Conservation (phyloP, 1,140 invertebrate species). For the Hycleus phaleratus region DNA sequence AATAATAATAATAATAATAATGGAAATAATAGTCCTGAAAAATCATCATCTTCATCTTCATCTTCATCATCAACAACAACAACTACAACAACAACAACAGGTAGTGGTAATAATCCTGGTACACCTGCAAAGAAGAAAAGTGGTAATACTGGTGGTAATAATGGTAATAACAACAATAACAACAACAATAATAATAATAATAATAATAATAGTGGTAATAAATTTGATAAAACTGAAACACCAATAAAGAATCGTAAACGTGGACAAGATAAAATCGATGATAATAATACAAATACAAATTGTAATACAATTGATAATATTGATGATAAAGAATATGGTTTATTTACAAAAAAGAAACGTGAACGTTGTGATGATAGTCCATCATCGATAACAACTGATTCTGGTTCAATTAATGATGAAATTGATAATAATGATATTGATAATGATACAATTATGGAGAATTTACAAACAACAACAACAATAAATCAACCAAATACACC, state of each 20-base stretch:
- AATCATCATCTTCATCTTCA: no score
- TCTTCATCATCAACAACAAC: slow-evolving; percentile 38
- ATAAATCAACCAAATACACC: neutral
- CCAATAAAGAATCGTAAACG: slow-evolving; percentile 68
- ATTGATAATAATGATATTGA: slow-evolving; percentile 56
- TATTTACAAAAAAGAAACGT: slow-evolving; percentile 59
- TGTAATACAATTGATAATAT: slow-evolving; percentile 29
- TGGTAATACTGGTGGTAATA: slow-evolving; percentile 41
- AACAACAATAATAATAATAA: no score
- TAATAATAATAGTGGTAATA: slow-evolving; percentile 34
- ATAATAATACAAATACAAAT: slow-evolving; percentile 27
- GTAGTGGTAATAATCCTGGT: slow-evolving; percentile 38
- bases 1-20: no score
- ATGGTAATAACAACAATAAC: no score
- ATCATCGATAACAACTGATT: slow-evolving; percentile 72
- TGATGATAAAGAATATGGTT: slow-evolving; percentile 56
- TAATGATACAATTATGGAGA: slow-evolving; percentile 45
- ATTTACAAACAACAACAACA: slow-evolving; percentile 9
- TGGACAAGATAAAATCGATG: slow-evolving; percentile 48
- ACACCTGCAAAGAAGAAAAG: slow-evolving; percentile 51
- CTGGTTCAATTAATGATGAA: slow-evolving; percentile 70
- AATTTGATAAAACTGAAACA: slow-evolving; percentile 56
- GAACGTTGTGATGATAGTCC: slow-evolving; percentile 61
- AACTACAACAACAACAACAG: slow-evolving; percentile 38
- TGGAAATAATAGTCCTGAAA: no score